Evolutionary conservation across 2,113 vertebrate species (phyloP).

Genomic region (Camelus bactrianus): DNA sequence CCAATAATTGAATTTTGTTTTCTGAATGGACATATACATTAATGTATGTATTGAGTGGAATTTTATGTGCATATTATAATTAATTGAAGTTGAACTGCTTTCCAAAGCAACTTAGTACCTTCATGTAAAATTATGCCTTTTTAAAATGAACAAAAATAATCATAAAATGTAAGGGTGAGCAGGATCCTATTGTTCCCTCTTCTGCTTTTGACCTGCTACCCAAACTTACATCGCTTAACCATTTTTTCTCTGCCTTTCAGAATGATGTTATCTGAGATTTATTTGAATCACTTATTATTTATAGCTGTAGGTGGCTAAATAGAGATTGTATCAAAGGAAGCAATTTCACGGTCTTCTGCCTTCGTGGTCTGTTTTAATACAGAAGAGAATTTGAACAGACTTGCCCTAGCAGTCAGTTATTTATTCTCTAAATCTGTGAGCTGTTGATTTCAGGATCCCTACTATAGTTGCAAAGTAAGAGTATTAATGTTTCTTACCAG

Average conservation of each 20-base stretch:
- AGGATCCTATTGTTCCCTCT: neutral
- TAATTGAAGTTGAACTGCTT: conserved; percentile 31
- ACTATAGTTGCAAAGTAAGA: conserved; percentile 66
- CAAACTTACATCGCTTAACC: neutral
- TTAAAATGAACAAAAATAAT: conserved; percentile 36
- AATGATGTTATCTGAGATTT: conserved; percentile 22
- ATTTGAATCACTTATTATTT: conserved; percentile 53
- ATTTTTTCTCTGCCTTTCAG: neutral
- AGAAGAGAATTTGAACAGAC: conserved; percentile 63
- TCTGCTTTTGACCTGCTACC: conserved; percentile 1
- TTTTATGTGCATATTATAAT: conserved; percentile 26
- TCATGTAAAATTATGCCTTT: conserved; percentile 16
- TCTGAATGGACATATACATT: neutral
- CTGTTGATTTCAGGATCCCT: conserved; percentile 63
- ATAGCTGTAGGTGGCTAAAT: conserved; percentile 36
- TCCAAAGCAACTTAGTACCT: conserved; percentile 33
- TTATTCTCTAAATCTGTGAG: conserved; percentile 65
- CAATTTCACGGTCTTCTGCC: conserved; percentile 55
- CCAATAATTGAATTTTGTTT: conserved; percentile 37
- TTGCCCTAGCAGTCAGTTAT: conserved; percentile 63
- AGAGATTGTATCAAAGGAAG: conserved; percentile 42
- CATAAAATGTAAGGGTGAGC: neutral
- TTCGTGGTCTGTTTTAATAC: conserved; percentile 66
- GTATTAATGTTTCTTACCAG: conserved; percentile 52
- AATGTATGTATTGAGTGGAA: conserved; percentile 18